Evolutionary conservation across 2,797 vertebrate species (phyloP), one percentile per base, ranked within the genome.

Genomic region (Myotis daubentonii): DNA sequence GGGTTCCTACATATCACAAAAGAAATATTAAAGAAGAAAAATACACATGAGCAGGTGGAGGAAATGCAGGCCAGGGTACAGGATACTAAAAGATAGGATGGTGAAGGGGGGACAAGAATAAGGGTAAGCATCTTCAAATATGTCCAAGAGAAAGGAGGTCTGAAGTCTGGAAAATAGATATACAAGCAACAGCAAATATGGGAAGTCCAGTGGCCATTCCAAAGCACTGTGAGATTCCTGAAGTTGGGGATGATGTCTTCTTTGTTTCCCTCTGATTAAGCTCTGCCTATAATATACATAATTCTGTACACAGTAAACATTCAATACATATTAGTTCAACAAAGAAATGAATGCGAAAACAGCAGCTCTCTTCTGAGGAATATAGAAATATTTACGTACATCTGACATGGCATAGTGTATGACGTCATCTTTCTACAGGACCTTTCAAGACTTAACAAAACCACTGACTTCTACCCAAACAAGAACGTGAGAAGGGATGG

Each of bases 21-120:
- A 92, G 15, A 90, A 81, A 88, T 30, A 55, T 55, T n/a, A 87
- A 84, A 92, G 60, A 74, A 57, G 20, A 78, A 93, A 85, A 71
- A 41, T 82, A 47, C 4, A 41, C 16, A 2, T 74, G 60, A 68
- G 12, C 38, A 80, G 12, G 17, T 72, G 17, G 30, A 71, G 8
- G 17, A 81, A 90, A 85, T 51, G 3, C 23, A 84, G 23, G 6
- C 15, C 8, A 53, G 20, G 6, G 1, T 17, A 82, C 12, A 85
- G 53, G 25, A 78, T 4, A 20, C 2, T 83, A 36, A 25, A 92
- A 11, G 25, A 51, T 74, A 30, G 15, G 79, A 33, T 20, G 12
- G 60, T 75, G 23, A 82, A 94, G 80, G 7, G 20, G 8, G 28
- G 2, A 68, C 3, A 41, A 51, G n/a, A 36, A 92, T 44, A 95